Percentiles rank a stretch among this genome's conserved stretches.
Evolutionary conservation across 92 coral and sea anemone genomes (phyloP).

Genomic region (Zoanthus sociatus): DNA sequence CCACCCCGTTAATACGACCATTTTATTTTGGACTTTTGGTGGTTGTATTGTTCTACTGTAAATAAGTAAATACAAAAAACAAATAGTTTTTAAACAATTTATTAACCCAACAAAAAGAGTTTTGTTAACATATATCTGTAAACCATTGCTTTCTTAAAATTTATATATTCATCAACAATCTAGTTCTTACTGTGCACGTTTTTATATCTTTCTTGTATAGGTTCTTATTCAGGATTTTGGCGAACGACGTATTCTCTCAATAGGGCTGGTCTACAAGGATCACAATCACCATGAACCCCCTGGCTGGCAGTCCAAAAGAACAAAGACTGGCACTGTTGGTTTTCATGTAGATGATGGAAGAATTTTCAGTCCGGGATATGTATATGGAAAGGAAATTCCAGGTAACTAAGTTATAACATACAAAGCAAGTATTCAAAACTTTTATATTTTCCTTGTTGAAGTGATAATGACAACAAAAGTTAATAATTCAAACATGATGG

Average conservation of each 20-base stretch:
- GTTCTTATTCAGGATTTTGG: slow-evolving; percentile 40
- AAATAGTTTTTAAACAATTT: neutral
- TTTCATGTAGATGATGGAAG: slow-evolving; percentile 33
- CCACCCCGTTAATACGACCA: too few relatives aligned
- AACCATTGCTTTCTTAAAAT: neutral
- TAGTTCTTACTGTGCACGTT: neutral
- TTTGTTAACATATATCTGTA: neutral
- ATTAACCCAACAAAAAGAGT: neutral
- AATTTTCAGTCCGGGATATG: neutral
- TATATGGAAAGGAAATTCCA: slow-evolving; percentile 19
- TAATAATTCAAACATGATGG: too few relatives aligned
- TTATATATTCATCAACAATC: neutral
- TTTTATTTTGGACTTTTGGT: too few relatives aligned
- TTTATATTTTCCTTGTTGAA: too few relatives aligned
- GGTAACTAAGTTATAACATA: too few relatives aligned
- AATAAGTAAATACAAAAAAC: too few relatives aligned
- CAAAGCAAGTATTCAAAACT: too few relatives aligned
- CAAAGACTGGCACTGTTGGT: slow-evolving; percentile 21
- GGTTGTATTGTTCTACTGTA: too few relatives aligned
- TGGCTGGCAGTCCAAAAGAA: slow-evolving; percentile 3
- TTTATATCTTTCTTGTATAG: neutral
- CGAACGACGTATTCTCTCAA: slow-evolving; percentile 3
- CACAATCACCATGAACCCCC: slow-evolving; percentile 20
- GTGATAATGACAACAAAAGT: too few relatives aligned
- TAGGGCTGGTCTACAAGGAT: slow-evolving; percentile 7